These are phyloP conservation scores for Muntiacus muntjak DNA, from an alignment of 2,113 vertebrate species.

Conservation along the genomic window DNA sequence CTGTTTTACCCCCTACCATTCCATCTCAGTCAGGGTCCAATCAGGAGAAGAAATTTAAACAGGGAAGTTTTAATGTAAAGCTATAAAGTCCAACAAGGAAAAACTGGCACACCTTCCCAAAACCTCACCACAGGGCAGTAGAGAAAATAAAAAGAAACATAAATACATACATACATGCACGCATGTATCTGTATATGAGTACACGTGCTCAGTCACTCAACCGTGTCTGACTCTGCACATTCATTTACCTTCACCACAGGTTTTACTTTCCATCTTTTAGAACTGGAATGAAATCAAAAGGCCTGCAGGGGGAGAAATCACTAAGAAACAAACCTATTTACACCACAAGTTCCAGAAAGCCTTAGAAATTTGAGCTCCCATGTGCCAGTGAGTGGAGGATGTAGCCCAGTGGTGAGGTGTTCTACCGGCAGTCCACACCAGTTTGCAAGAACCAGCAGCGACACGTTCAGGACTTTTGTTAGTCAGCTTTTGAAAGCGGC, in stretches of 20 bases:
- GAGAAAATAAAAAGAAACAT: not conserved
- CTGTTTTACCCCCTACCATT: accelerated
- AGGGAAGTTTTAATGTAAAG: not conserved
- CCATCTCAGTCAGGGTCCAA: not conserved
- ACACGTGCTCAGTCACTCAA: accelerated
- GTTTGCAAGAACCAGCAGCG: not conserved
- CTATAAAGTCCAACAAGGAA: not conserved
- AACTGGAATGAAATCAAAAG: not conserved
- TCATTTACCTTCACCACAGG: not conserved
- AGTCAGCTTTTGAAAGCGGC: too few relatives aligned
- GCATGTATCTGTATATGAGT: accelerated
- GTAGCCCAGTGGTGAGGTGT: accelerated
- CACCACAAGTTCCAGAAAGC: not conserved
- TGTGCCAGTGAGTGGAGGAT: accelerated
- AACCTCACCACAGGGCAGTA: accelerated
- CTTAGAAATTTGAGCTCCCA: not conserved
- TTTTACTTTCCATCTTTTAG: not conserved
- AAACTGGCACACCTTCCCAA: not conserved
- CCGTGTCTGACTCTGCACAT: not conserved
- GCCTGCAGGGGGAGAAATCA: not conserved
- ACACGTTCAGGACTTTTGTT: not conserved
- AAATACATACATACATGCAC: accelerated
- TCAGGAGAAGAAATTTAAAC: not conserved
- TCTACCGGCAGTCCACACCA: accelerated
- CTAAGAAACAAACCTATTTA: not conserved